Percentiles rank a stretch among this genome's conserved stretches.
Evolutionary conservation across 1,140 invertebrate species (phyloP).

Genomic region (Drosophila sechellia): DNA sequence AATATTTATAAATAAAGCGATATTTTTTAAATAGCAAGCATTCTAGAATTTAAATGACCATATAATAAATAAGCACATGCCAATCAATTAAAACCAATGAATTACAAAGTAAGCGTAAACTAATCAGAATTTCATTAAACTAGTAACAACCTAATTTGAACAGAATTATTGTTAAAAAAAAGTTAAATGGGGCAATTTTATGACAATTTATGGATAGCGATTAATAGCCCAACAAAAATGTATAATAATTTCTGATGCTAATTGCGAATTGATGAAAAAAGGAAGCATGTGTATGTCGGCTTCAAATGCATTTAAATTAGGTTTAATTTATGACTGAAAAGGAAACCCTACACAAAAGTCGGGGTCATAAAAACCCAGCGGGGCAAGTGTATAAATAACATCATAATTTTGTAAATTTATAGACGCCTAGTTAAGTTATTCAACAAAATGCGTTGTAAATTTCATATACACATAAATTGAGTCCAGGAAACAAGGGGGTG

Average conservation of each 20-base stretch:
- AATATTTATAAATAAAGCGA: no score
- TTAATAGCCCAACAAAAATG: constrained; percentile 16
- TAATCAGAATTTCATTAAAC: background rate
- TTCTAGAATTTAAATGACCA: background rate
- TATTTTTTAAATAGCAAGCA: no score
- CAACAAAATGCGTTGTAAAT: constrained; percentile 5
- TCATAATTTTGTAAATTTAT: constrained; percentile 16
- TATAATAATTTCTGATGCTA: constrained; percentile 34
- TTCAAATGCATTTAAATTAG: constrained; percentile 73
- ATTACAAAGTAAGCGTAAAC: background rate
- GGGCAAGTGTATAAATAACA: constrained; percentile 11
- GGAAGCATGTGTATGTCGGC: constrained; percentile 29
- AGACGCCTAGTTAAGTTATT: constrained; percentile 16
- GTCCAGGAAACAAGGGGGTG: constrained; percentile 4
- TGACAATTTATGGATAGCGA: constrained; percentile 21
- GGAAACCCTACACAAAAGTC: constrained; percentile 10
- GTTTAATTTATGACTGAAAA: constrained; percentile 64
- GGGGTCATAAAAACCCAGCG: background rate
- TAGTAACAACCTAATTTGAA: constrained; percentile 5
- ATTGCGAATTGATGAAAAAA: constrained; percentile 45
- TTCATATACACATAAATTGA: background rate
- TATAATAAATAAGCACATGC: background rate
- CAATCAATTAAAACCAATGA: background rate
- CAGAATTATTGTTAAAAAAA: background rate
- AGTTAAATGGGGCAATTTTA: constrained; percentile 12